Evolutionary conservation across 2,888 invertebrate species (phyloP).

Genomic region (Anorthoa munda): DNA sequence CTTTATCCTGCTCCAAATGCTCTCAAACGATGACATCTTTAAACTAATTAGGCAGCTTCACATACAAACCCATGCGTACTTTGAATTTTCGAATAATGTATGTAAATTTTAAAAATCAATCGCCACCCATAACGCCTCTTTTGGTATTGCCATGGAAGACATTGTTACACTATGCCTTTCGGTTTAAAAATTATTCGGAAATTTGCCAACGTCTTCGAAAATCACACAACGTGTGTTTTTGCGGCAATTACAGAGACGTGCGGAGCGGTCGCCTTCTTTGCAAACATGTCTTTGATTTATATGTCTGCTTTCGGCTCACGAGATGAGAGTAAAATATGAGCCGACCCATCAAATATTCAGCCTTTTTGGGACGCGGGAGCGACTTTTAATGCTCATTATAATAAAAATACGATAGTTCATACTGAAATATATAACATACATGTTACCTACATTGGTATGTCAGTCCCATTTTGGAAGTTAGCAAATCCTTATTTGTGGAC

Average conservation of each 20-base stretch:
- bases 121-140: constrained; percentile 7
- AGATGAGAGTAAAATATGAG: constrained; percentile 89
- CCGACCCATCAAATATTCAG: constrained; percentile 87
- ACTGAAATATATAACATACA: constrained; percentile 78
- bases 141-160: constrained; percentile 24
- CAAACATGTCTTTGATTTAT: constrained; percentile 89
- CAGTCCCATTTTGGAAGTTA: constrained; percentile 78
- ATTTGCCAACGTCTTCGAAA: constrained; percentile 89
- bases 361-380: constrained; percentile 84
- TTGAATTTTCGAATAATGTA: constrained; percentile 34
- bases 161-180: constrained; percentile 55
- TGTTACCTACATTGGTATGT: constrained; percentile 74
- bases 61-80: constrained; percentile 23
- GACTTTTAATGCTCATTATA: constrained; percentile 87
- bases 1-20: constrained; percentile 66
- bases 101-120: constrained; percentile 22
- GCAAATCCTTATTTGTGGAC: constrained; percentile 61
- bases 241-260: constrained; percentile 88
- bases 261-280: constrained; percentile 84
- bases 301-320: constrained; percentile 81
- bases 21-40: constrained; percentile 57
- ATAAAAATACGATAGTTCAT: constrained; percentile 90
- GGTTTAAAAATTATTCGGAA: constrained; percentile 81
- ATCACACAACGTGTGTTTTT: constrained; percentile 88
- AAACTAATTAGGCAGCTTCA: constrained; percentile 47